Base-by-base conservation (phyloP, 2,113 vertebrate species). In the Chloropsis hardwickii region DNA sequence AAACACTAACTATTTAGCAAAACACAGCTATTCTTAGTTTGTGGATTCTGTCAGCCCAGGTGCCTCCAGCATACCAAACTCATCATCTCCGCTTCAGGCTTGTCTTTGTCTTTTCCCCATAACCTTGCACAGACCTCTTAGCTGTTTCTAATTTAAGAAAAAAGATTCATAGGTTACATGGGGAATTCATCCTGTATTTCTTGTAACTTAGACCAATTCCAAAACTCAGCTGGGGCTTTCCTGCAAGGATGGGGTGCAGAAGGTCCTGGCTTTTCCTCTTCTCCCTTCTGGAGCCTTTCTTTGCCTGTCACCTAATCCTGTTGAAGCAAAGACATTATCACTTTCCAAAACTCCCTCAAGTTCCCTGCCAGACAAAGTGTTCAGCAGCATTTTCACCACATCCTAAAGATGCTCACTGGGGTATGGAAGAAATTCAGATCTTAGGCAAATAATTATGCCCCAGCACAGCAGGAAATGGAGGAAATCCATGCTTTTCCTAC, bases 161-260 rank as follows among this genome's bases (percentile, higher is more conserved):
- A 44, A 51, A 33, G 3, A 10, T 47, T 17, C 0, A 1, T 16
- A 2, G 12, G 3, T 5, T 35, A 31, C 2, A 17, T 19, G 20
- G 13, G 28, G 5, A 53, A 80, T 57, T 60, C 33, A 65, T 57
- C 12, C 44, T 88, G 5, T 25, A 5, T 64, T 67, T 93, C 74
- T 79, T 48, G 10, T 65, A 69, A 65, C 16, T 64, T 64, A 27
- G 11, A 54, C 50, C 31, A 18, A 11, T 42, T 90, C 28, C 42
- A 47, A 90, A 85, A 33, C 58, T 90, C 35, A 88, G 9, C 19
- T 76, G 64, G 50, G 25, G 29, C 11, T 77, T 72, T 72, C 39
- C 62, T 86, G 15, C 54, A 92, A 61, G 24, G 24, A 81, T 51
- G 4, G 16, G 17, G 15, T 51, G 28, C 33, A 60, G 56, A 76